Percentiles rank a stretch among this genome's conserved stretches.
Conservation (phyloP, 1,140 invertebrate genomes). For the Nephila pilipes region DNA sequence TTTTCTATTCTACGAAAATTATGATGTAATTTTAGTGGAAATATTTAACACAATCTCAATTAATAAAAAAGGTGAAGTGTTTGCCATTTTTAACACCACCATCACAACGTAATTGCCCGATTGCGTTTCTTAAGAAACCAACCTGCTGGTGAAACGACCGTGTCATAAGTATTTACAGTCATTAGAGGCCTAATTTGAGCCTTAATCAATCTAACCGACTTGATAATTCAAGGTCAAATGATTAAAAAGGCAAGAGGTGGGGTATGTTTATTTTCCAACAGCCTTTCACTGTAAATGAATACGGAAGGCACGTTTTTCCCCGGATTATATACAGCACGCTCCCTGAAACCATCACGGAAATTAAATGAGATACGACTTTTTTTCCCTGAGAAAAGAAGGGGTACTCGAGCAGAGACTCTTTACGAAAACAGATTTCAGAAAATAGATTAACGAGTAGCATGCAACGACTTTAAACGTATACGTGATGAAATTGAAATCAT, state of each 20-base stretch:
- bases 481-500: constrained; percentile 47
- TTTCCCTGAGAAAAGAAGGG: not conserved
- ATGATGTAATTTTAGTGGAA: too few species aligned
- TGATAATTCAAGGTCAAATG: not conserved
- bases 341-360: constrained; percentile 31
- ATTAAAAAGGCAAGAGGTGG: constrained; percentile 4
- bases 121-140: not conserved
- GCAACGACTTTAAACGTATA: constrained; percentile 24
- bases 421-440: constrained; percentile 37
- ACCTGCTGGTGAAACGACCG: not conserved
- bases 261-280: constrained; percentile 23
- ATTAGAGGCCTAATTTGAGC: constrained; percentile 1
- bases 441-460: constrained; percentile 40
- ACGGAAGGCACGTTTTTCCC: not conserved
- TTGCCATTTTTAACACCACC: not conserved
- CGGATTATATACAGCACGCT: not conserved
- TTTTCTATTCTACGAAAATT: too few species aligned
- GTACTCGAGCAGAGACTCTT: not conserved
- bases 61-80: not conserved
- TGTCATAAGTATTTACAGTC: constrained; percentile 14
- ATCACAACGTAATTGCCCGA: not conserved
- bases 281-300: not conserved
- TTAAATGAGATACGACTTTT: constrained; percentile 45
- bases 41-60: too few species aligned
- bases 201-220: constrained; percentile 25